phyloP scores from a whole-genome alignment of 2,797 vertebrate genomes.

The Mergus octosetaceus region DNA sequence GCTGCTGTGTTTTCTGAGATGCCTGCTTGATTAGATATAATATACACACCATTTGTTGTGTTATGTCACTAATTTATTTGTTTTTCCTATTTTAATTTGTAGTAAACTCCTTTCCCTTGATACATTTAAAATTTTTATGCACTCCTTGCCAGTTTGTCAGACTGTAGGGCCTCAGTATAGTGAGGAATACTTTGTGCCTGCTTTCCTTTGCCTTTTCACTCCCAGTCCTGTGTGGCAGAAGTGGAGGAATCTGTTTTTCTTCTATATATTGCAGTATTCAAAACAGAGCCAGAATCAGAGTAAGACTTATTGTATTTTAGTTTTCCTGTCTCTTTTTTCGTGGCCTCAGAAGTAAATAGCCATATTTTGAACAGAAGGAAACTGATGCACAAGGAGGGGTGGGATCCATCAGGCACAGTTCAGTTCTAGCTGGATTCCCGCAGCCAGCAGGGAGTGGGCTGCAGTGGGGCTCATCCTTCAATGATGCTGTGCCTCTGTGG shows the following conservation, averaged over 20 bases:
- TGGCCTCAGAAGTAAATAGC: background rate
- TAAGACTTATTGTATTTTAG: background rate
- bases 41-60: background rate
- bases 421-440: background rate
- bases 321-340: background rate
- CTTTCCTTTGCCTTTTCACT: background rate
- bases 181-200: background rate
- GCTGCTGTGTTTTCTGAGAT: constrained; percentile 19
- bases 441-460: background rate
- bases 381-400: background rate
- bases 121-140: background rate
- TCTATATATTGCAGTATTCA: background rate
- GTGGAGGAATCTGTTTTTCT: background rate
- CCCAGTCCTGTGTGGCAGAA: background rate
- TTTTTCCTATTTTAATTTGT: constrained; percentile 11
- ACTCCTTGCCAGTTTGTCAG: background rate
- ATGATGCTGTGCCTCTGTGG: too few relatives aligned
- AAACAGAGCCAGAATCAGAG: background rate
- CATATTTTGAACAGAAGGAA: background rate
- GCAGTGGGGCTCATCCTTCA: background rate
- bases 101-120: background rate
- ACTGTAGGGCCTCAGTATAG: background rate
- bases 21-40: background rate
- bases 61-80: background rate
- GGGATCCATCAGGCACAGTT: background rate